A percentile compares a stretch with the other conserved stretches of the same genome.
These are phyloP conservation scores for Porites lobata DNA, from an alignment of 92 coral and sea anemone genomes.

Conservation along the genomic window DNA sequence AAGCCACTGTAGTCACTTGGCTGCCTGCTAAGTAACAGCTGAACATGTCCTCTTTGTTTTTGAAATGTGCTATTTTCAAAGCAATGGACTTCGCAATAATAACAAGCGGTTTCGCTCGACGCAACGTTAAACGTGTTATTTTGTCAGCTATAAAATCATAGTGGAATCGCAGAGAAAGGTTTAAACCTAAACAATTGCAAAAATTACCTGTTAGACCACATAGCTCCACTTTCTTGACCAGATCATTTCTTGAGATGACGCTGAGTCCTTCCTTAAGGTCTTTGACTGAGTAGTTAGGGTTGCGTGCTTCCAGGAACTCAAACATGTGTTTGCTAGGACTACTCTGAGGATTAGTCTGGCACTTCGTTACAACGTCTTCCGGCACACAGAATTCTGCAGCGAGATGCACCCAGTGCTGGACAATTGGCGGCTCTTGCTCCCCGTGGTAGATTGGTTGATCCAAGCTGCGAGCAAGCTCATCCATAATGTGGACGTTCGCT, in stretches of 20 bases:
- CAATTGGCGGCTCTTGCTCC: not conserved
- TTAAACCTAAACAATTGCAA: no score
- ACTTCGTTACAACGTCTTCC: not conserved
- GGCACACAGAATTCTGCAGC: not conserved
- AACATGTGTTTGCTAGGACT: slow-evolving; percentile 10
- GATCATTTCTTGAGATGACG: not conserved
- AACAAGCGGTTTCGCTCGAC: no score
- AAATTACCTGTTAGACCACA: not conserved
- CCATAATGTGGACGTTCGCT: not conserved
- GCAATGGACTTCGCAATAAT: no score
- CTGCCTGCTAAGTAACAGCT: no score
- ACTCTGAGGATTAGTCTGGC: not conserved
- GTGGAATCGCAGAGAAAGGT: no score
- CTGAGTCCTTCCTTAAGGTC: not conserved
- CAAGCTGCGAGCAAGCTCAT: not conserved
- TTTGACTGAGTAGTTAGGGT: not conserved
- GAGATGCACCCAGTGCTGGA: slow-evolving; percentile 4
- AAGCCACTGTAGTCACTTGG: no score
- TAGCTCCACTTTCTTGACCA: not conserved
- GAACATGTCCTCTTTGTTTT: no score
- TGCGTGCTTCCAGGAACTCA: not conserved
- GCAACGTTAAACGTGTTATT: no score
- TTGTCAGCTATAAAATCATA: no score
- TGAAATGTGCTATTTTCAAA: no score
- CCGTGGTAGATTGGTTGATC: not conserved